A percentile compares a stretch with the other conserved stretches of the same genome.
These are phyloP conservation scores for Sterrhoptilus dennistouni DNA, from an alignment of 2,113 vertebrate genomes.

Conservation along the genomic window DNA sequence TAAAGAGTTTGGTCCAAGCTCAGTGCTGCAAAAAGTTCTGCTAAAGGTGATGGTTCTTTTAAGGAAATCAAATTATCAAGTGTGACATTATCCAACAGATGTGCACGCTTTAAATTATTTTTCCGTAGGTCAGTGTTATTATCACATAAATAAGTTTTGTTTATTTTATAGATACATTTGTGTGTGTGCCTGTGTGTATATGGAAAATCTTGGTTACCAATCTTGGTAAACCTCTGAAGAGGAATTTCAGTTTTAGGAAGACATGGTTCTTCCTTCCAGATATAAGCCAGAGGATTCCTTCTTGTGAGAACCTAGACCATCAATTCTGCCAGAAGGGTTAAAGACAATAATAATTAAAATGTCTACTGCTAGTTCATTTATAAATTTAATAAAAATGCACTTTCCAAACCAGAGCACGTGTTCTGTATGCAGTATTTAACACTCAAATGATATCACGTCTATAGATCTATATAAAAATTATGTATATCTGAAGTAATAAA, in stretches of 20 bases:
- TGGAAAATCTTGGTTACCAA: not conserved
- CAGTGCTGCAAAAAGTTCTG: not conserved
- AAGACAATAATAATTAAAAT: not conserved
- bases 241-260: not conserved
- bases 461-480: not conserved
- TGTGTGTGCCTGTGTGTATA: fast-evolving
- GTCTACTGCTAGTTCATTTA: not conserved
- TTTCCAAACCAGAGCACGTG: not conserved
- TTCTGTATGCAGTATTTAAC: not conserved
- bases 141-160: not conserved
- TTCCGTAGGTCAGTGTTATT: not conserved
- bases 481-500: not conserved
- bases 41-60: no score
- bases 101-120: not conserved
- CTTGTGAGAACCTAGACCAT: not conserved
- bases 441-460: not conserved
- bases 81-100: not conserved
- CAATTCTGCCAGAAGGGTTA: not conserved
- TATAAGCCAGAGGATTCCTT: not conserved
- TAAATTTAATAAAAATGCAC: not conserved
- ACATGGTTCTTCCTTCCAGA: not conserved
- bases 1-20: not conserved
- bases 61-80: not conserved
- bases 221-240: not conserved
- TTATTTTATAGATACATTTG: not conserved